A percentile compares a stretch with the other conserved stretches of the same genome.
Evolutionary conservation across 2,888 invertebrate species (phyloP).

Genomic region (Athalia circularis): DNA sequence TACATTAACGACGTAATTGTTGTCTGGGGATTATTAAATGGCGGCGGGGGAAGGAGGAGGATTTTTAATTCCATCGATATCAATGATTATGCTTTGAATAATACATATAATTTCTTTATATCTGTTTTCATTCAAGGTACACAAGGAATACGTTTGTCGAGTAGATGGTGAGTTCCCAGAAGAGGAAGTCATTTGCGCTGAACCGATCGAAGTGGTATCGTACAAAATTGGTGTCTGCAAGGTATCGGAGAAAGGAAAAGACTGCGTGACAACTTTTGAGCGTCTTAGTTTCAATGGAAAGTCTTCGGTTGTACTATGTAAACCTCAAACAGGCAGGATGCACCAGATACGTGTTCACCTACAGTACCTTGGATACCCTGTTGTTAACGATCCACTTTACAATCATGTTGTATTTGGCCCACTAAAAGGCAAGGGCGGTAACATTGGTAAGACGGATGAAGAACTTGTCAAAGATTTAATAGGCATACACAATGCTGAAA

Average conservation of each 20-base stretch:
- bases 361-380: conserved; percentile 98
- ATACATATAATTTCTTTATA: not conserved
- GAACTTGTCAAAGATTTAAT: conserved; percentile 92
- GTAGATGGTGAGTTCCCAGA: conserved; percentile 96
- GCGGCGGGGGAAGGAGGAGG: no score
- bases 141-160: conserved; percentile 96
- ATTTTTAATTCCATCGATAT: not conserved
- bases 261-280: conserved; percentile 93
- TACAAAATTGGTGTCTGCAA: conserved; percentile 98
- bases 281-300: conserved; percentile 91
- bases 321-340: conserved; percentile 97
- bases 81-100: not conserved
- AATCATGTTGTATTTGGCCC: conserved; percentile 98
- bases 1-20: not conserved
- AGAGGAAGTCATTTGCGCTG: conserved; percentile 90
- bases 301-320: conserved; percentile 95
- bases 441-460: conserved; percentile 92
- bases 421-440: conserved; percentile 91
- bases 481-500: conserved; percentile 94
- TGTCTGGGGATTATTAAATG: no score
- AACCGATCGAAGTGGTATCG: conserved; percentile 95
- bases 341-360: conserved; percentile 99
- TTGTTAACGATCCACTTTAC: conserved; percentile 97
- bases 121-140: conserved; percentile 76
- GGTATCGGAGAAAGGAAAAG: conserved; percentile 94